These are phyloP conservation scores for Lethenteron reissneri DNA, from an alignment of 2,113 vertebrate species.

Conservation along the genomic window DNA sequence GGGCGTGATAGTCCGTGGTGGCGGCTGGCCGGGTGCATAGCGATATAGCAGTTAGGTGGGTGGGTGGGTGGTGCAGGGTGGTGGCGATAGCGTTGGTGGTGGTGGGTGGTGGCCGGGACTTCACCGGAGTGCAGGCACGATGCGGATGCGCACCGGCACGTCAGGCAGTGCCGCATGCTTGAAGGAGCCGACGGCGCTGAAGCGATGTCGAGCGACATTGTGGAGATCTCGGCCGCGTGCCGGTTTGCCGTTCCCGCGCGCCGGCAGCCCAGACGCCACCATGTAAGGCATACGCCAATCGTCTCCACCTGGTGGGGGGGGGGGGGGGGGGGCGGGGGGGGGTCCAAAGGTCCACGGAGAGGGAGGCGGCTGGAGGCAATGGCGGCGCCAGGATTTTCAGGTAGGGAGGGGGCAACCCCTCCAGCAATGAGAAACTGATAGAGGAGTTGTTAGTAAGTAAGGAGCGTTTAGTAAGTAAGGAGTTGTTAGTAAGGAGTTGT, in stretches of 20 bases:
- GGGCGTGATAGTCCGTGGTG: no score
- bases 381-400: background rate
- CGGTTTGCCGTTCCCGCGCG: slow-evolving; percentile 30
- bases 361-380: no score
- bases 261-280: slow-evolving; percentile 35
- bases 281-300: slow-evolving; percentile 44
- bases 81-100: background rate
- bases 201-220: slow-evolving; percentile 46
- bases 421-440: background rate
- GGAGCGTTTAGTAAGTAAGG: background rate
- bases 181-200: slow-evolving; percentile 36
- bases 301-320: slow-evolving; percentile 29
- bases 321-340: no score
- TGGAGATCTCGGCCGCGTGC: slow-evolving; percentile 34
- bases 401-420: background rate
- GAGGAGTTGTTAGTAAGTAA: background rate
- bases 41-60: background rate
- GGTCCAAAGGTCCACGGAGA: no score
- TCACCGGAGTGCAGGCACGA: slow-evolving; percentile 37
- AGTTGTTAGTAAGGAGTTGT: no score
- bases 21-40: no score
- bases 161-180: slow-evolving; percentile 48
- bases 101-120: background rate
- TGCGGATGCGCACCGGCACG: slow-evolving; percentile 34
- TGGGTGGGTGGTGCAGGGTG: background rate